Conservation (phyloP, 2,113 vertebrate genomes). For the Otis tarda region DNA sequence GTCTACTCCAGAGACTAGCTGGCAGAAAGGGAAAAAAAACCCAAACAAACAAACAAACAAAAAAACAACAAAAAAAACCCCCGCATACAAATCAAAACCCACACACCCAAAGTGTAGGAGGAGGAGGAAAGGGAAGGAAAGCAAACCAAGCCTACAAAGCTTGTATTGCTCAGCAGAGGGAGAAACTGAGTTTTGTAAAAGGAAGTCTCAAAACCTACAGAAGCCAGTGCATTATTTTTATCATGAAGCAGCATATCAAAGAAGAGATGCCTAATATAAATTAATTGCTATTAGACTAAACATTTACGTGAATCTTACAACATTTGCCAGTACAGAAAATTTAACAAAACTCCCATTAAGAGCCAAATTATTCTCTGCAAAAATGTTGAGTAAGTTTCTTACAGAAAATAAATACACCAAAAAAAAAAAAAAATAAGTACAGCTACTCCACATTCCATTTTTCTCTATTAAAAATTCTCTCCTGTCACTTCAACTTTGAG, state of each 20-base stretch:
- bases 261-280: not conserved
- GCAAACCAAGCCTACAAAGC: not conserved
- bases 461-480: not conserved
- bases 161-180: not conserved
- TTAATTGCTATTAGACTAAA: not conserved
- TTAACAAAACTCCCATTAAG: not conserved
- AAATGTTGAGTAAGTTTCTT: not conserved
- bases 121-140: conserved; percentile 7
- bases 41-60: no score
- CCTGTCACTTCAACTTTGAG: not conserved
- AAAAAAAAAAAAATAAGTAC: not conserved
- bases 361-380: not conserved
- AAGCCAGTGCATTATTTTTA: not conserved
- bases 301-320: not conserved
- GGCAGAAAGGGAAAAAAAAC: not conserved
- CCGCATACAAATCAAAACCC: not conserved
- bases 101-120: not conserved
- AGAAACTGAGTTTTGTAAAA: conserved; percentile 10
- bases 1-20: not conserved
- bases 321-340: not conserved
- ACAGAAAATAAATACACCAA: not conserved
- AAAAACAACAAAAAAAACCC: not conserved
- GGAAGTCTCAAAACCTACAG: not conserved
- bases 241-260: not conserved
- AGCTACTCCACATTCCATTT: not conserved